Evolutionary conservation across 2,113 vertebrate species (phyloP).

Genomic region (Rhinolophus sinicus): DNA sequence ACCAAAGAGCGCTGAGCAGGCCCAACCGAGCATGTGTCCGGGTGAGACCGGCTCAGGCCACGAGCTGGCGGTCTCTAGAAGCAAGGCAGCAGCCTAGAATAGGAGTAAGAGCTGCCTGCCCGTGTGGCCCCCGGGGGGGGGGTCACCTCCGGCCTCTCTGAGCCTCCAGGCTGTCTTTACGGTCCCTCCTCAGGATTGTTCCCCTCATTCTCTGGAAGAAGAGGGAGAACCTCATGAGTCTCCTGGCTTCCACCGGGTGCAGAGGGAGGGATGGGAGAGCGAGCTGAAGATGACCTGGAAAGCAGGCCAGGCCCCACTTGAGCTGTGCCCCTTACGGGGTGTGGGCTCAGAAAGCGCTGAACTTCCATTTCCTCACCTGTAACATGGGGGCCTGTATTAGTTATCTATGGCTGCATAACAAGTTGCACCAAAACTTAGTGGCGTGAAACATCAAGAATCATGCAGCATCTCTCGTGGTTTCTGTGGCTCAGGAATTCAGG

Average conservation of each 20-base stretch:
- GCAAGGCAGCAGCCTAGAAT: neutral
- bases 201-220: neutral
- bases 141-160: neutral
- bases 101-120: neutral
- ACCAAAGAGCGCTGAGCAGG: neutral
- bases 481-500: neutral
- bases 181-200: neutral
- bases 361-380: neutral
- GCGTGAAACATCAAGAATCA: accelerated
- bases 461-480: accelerated
- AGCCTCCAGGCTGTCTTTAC: neutral
- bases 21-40: neutral
- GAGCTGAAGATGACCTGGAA: accelerated
- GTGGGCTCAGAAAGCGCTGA: neutral
- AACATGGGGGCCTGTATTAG: accelerated
- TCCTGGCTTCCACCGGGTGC: accelerated
- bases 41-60: accelerated
- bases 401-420: neutral
- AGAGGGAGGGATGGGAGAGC: neutral
- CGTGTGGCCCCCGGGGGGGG: accelerated
- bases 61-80: accelerated
- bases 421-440: neutral
- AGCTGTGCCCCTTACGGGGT: neutral
- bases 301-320: neutral
- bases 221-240: too few relatives aligned